These are phyloP conservation scores for Pandemis cinnamomeana DNA, from an alignment of 2,888 invertebrate species.

Conservation along the genomic window DNA sequence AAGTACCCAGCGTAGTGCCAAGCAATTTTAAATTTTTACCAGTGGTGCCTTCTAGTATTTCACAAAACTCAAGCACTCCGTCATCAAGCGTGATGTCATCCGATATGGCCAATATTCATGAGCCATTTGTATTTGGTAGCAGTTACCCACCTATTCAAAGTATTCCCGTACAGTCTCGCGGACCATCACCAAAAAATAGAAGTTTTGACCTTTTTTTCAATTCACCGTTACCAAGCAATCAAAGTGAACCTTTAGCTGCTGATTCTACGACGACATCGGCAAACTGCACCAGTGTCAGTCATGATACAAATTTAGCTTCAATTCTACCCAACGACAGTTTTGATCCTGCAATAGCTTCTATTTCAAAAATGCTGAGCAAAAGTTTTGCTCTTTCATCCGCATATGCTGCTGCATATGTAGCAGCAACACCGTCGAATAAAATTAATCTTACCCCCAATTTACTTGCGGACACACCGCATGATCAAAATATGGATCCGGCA, in stretches of 20 bases:
- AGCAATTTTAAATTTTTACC: conserved; percentile 20
- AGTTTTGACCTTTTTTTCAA: neutral
- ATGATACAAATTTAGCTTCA: neutral
- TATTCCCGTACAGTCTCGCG: too few species aligned
- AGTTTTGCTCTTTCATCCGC: neutral
- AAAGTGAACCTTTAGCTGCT: neutral
- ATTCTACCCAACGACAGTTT: neutral
- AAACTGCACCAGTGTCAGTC: neutral
- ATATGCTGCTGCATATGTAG: neutral
- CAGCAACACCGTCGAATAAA: neutral
- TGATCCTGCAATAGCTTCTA: neutral
- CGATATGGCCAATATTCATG: neutral
- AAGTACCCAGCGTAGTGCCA: conserved; percentile 17
- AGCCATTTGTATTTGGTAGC: neutral
- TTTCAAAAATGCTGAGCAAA: neutral
- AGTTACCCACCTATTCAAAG: neutral
- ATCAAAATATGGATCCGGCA: neutral
- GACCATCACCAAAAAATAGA: too few species aligned
- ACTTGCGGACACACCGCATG: conserved; percentile 15
- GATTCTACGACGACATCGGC: neutral
- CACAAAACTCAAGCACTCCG: neutral
- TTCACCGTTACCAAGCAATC: neutral
- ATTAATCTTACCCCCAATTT: conserved; percentile 14
- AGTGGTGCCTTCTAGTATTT: neutral
- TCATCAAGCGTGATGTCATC: neutral